A percentile compares a stretch with the other conserved stretches of the same genome.
These are phyloP conservation scores for Rhagoletis zephyria DNA, from an alignment of 1,140 invertebrate genomes.

Conservation along the genomic window DNA sequence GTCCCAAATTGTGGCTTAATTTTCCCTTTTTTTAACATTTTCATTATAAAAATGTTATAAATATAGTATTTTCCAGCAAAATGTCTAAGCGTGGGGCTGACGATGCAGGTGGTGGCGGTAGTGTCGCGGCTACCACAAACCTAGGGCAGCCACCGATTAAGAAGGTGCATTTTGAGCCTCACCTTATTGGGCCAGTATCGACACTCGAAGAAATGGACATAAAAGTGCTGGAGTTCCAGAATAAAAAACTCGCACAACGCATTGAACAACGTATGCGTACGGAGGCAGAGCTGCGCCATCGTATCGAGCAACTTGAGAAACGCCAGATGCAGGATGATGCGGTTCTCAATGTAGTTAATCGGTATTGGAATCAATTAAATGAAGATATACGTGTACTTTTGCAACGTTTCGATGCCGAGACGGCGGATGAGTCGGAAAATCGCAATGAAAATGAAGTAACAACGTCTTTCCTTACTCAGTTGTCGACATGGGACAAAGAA, in stretches of 20 bases:
- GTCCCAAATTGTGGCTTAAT: neutral
- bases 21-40: neutral
- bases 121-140: constrained; percentile 58
- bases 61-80: constrained; percentile 58
- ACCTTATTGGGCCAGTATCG: constrained; percentile 91
- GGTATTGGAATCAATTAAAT: constrained; percentile 98
- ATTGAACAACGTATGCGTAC: constrained; percentile 91
- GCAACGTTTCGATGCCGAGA: constrained; percentile 97
- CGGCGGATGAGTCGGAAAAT: constrained; percentile 95
- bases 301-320: constrained; percentile 97
- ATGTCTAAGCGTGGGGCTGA: constrained; percentile 85
- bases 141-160: constrained; percentile 82
- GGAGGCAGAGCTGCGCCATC: constrained; percentile 89
- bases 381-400: constrained; percentile 95
- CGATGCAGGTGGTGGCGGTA: constrained; percentile 73
- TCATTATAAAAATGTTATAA: constrained; percentile 5
- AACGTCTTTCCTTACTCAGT: constrained; percentile 93
- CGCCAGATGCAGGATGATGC: constrained; percentile 97
- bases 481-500: constrained; percentile 98
- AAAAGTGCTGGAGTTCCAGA: constrained; percentile 96
- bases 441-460: constrained; percentile 97
- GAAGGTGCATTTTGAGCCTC: constrained; percentile 94
- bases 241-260: constrained; percentile 94
- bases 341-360: constrained; percentile 96
- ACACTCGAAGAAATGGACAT: constrained; percentile 97